phyloP scores from a whole-genome alignment of 2,113 vertebrate genomes.

The Phoxinus phoxinus region DNA sequence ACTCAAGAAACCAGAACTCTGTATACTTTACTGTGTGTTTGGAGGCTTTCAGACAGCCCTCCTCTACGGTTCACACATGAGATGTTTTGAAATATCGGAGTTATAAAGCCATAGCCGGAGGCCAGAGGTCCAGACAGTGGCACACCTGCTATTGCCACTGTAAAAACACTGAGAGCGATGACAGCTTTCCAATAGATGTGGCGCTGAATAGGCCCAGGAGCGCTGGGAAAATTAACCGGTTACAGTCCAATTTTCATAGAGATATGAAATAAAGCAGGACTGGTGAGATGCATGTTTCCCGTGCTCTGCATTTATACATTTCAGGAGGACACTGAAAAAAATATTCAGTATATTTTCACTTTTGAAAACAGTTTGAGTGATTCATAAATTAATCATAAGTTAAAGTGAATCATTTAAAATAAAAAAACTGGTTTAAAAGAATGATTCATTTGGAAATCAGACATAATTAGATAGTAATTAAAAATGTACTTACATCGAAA shows the following conservation, averaged over 20 bases:
- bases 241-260: not conserved
- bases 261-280: not conserved
- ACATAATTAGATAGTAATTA: too few species aligned
- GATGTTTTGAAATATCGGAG: conserved; percentile 40
- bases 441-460: too few species aligned
- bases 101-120: conserved; percentile 61
- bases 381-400: too few species aligned
- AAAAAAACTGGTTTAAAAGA: too few species aligned
- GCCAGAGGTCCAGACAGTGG: conserved; percentile 62
- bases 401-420: too few species aligned
- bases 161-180: conserved; percentile 68
- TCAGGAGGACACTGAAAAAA: not conserved
- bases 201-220: conserved; percentile 54
- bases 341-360: not conserved
- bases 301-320: not conserved
- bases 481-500: too few species aligned
- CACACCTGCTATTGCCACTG: conserved; percentile 71
- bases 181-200: conserved; percentile 72
- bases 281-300: not conserved
- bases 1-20: not conserved
- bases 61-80: conserved; percentile 21
- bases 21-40: too few species aligned
- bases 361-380: too few species aligned
- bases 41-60: not conserved
- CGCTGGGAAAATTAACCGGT: conserved; percentile 30